A percentile compares a stretch with the other conserved stretches of the same genome.
These are phyloP conservation scores for Bellardia pandia DNA, from an alignment of 2,888 invertebrate species.

Conservation along the genomic window DNA sequence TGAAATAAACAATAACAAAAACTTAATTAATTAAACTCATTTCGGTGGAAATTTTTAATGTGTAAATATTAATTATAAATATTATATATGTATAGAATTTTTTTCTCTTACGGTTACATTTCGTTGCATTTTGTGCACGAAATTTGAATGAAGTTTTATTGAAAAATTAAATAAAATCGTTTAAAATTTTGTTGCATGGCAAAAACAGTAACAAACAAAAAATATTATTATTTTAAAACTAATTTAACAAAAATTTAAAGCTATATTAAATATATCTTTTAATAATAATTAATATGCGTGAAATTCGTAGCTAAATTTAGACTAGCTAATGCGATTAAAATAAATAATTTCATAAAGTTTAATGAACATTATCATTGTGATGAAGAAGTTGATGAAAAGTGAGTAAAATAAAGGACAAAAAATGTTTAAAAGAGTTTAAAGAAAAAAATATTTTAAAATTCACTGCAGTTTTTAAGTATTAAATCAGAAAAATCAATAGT, in stretches of 20 bases:
- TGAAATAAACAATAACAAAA: not conserved
- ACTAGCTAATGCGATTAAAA: constrained; percentile 28
- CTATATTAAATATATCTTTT: constrained; percentile 19
- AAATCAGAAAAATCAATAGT: too few species aligned
- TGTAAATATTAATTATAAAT: constrained; percentile 43
- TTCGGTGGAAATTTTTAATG: constrained; percentile 44
- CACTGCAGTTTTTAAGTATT: too few species aligned
- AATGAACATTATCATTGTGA: not conserved
- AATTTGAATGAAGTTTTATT: constrained; percentile 40
- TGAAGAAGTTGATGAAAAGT: not conserved
- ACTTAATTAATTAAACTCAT: constrained; percentile 51
- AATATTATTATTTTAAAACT: not conserved
- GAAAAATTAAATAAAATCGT: constrained; percentile 37
- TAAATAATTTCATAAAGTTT: not conserved
- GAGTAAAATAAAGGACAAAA: too few species aligned
- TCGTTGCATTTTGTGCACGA: constrained; percentile 9
- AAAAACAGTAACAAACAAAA: not conserved
- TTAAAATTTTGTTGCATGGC: constrained; percentile 16
- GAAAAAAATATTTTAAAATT: too few species aligned
- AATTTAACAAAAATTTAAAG: constrained; percentile 24
- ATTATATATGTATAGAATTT: constrained; percentile 7
- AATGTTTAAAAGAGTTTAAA: too few species aligned
- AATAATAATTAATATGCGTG: not conserved
- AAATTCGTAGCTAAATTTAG: constrained; percentile 5
- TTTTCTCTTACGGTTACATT: constrained; percentile 12